Conservation (phyloP, 2,888 invertebrate species). For the Stenchaetothrips biformis region DNA sequence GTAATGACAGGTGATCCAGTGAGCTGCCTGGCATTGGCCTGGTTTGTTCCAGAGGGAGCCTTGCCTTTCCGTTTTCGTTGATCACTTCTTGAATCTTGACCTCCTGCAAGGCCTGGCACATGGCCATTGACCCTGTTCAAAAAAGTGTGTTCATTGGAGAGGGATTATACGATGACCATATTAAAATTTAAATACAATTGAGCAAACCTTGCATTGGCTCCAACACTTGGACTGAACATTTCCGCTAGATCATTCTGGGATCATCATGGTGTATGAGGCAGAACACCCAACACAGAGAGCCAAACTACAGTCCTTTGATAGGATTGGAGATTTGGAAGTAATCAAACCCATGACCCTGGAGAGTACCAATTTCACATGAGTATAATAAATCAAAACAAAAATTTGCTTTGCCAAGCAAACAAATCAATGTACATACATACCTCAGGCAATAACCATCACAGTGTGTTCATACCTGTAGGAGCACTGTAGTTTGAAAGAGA, state of each 20-base stretch:
- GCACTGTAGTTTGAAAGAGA: too few species aligned
- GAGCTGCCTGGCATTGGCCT: not conserved
- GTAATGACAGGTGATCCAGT: not conserved
- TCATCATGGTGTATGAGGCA: not conserved
- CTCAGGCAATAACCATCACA: too few species aligned
- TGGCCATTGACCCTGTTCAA: slow-evolving; percentile 8
- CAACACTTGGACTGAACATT: slow-evolving; percentile 4
- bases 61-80: slow-evolving; percentile 1
- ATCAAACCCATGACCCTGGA: not conserved
- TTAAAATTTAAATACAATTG: not conserved
- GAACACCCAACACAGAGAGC: too few species aligned
- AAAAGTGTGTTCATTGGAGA: not conserved
- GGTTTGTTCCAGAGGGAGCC: not conserved
- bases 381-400: too few species aligned
- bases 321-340: not conserved
- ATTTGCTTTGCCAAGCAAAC: too few species aligned
- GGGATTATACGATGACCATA: not conserved
- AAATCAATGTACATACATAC: too few species aligned
- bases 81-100: not conserved
- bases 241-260: not conserved
- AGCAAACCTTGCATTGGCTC: not conserved
- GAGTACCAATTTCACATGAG: too few species aligned
- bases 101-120: not conserved
- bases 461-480: too few species aligned
- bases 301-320: not conserved